These are phyloP conservation scores for Creontiades dilutus DNA, from an alignment of 2,888 invertebrate genomes.

Conservation along the genomic window DNA sequence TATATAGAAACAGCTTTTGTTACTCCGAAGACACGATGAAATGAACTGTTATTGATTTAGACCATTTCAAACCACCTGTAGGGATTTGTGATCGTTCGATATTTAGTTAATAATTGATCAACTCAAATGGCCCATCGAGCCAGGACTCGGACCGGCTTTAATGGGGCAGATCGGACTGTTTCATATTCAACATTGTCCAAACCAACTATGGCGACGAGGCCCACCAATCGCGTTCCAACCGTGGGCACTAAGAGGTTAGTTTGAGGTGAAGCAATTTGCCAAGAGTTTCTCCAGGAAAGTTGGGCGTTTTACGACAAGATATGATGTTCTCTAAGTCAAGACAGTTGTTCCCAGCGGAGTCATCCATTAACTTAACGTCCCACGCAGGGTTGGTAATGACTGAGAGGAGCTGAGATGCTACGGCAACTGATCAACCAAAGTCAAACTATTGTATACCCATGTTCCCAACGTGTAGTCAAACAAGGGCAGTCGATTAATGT, in stretches of 20 bases:
- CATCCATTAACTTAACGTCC: background rate
- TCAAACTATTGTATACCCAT: background rate
- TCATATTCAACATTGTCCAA: too few relatives aligned
- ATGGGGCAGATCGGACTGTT: too few relatives aligned
- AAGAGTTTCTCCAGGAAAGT: background rate
- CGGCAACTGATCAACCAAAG: constrained; percentile 1
- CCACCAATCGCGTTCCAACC: background rate
- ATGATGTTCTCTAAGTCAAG: background rate
- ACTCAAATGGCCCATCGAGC: too few relatives aligned
- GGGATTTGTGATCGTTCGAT: too few relatives aligned
- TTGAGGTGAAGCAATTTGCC: background rate
- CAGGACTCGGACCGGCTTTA: too few relatives aligned
- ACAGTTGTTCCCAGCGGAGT: constrained; percentile 6
- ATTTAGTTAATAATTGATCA: too few relatives aligned
- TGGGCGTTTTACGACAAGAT: background rate
- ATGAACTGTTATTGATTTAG: too few relatives aligned
- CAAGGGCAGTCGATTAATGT: background rate
- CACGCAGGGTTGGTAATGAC: background rate
- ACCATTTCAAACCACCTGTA: too few relatives aligned
- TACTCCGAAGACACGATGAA: too few relatives aligned
- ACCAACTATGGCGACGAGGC: too few relatives aligned
- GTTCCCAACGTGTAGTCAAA: background rate
- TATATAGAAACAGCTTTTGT: too few relatives aligned
- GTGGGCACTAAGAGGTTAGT: constrained; percentile 18
- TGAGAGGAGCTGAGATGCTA: background rate